Percentiles rank a stretch among this genome's conserved stretches.
These are phyloP conservation scores for Ictidomys tridecemlineatus DNA, from an alignment of 2,113 vertebrate species.

Conservation along the genomic window DNA sequence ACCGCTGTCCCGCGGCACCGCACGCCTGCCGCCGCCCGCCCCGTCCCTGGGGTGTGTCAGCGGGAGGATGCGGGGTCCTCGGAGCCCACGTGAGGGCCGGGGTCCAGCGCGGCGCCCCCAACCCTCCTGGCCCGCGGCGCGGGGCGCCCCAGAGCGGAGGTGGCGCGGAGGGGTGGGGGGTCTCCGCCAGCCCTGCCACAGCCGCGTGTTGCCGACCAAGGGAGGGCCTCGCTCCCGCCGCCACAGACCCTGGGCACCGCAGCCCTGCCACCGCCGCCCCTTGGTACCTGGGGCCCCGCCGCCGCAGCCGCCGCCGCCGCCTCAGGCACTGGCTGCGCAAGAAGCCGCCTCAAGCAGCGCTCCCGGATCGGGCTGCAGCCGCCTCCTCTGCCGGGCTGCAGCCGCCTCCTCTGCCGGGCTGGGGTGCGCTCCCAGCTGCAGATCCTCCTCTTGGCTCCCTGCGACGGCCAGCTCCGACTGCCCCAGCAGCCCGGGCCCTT, in stretches of 20 bases:
- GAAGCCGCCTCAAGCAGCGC: slow-evolving; percentile 52
- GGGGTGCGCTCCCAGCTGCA: background rate
- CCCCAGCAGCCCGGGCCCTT: background rate
- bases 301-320: background rate
- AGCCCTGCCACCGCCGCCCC: slow-evolving; percentile 15
- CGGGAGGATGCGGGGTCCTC: background rate
- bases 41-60: slow-evolving; percentile 65
- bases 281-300: slow-evolving; percentile 65
- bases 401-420: background rate
- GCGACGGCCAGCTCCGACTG: slow-evolving; percentile 60
- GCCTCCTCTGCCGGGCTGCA: background rate
- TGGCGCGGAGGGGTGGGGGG: background rate
- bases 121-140: background rate
- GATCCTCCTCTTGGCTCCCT: background rate
- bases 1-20: background rate
- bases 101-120: background rate
- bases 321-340: slow-evolving; percentile 46
- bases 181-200: background rate
- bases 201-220: background rate
- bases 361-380: background rate
- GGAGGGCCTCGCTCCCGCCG: background rate
- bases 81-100: background rate
- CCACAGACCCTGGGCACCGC: background rate
- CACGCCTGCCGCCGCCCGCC: background rate
- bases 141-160: background rate